Percentiles rank a stretch among this genome's conserved stretches.
These are phyloP conservation scores for Neotragus moschatus DNA, from an alignment of 2,113 vertebrate genomes.

Conservation along the genomic window DNA sequence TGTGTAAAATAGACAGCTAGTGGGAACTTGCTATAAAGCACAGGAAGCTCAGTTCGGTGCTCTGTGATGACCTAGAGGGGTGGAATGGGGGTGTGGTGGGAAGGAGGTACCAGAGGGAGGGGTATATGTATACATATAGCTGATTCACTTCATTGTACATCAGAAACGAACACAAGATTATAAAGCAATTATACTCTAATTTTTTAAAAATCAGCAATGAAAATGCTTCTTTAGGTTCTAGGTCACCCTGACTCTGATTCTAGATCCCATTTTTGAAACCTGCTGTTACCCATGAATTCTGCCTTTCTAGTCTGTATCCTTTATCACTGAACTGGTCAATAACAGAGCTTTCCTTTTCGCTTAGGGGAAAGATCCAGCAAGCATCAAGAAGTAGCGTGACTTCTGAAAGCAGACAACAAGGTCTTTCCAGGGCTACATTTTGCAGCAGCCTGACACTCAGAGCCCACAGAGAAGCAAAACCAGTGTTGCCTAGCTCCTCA, in stretches of 20 bases:
- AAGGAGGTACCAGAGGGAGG: background rate
- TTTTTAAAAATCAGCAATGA: background rate
- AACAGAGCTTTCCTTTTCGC: background rate
- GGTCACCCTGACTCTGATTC: background rate
- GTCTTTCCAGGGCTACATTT: background rate
- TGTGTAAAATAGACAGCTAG: background rate
- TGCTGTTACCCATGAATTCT: background rate
- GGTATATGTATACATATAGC: background rate
- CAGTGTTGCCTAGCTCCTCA: background rate
- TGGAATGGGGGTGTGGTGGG: background rate
- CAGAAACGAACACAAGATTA: background rate
- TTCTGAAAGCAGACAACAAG: background rate
- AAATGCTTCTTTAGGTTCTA: background rate
- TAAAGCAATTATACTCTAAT: background rate
- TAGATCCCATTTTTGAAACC: background rate
- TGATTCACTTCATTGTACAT: background rate
- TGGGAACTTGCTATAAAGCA: background rate
- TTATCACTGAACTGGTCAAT: background rate
- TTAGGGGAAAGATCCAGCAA: background rate
- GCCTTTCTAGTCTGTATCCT: background rate
- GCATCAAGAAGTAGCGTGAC: background rate
- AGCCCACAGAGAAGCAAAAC: background rate
- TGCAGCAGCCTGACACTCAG: background rate
- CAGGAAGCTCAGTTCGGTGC: background rate
- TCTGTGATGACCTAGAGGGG: background rate